Evolutionary conservation across 2,888 invertebrate species (phyloP).

Genomic region (Cyaniris semiargus): DNA sequence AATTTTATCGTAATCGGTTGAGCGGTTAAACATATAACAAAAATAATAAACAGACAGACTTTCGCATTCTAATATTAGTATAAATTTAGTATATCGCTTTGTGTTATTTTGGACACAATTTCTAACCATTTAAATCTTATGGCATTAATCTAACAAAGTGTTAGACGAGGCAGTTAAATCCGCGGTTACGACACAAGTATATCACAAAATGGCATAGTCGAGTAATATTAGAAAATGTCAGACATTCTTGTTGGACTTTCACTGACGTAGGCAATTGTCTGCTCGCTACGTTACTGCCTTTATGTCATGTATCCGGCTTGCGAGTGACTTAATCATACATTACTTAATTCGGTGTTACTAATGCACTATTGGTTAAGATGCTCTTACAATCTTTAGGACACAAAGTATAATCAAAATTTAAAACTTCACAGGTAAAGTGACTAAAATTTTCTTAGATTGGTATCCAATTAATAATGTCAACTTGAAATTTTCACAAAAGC

Average conservation of each 20-base stretch:
- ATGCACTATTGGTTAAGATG: background rate
- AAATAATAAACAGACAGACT: no score
- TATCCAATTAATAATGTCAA: no score
- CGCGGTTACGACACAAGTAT: slow-evolving; percentile 21
- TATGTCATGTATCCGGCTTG: slow-evolving; percentile 64
- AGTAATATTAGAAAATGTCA: slow-evolving; percentile 28
- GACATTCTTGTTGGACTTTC: slow-evolving; percentile 49
- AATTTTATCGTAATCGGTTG: no score
- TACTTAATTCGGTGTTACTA: slow-evolving; percentile 9
- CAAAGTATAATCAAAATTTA: background rate
- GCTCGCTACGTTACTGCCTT: slow-evolving; percentile 53
- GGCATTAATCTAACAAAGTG: background rate
- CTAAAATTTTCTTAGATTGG: no score
- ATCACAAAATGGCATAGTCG: slow-evolving; percentile 23
- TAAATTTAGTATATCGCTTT: background rate
- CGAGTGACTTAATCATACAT: slow-evolving; percentile 52
- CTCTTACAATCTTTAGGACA: background rate
- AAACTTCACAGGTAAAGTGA: no score
- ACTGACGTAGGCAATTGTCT: slow-evolving; percentile 57
- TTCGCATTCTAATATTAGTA: no score
- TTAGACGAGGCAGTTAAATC: slow-evolving; percentile 4
- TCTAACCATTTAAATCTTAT: background rate
- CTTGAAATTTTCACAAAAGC: no score
- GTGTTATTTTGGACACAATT: background rate
- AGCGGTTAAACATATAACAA: no score